Evolutionary conservation across 2,113 vertebrate genomes (phyloP).

Genomic region (Telmatochromis bifrenatus): DNA sequence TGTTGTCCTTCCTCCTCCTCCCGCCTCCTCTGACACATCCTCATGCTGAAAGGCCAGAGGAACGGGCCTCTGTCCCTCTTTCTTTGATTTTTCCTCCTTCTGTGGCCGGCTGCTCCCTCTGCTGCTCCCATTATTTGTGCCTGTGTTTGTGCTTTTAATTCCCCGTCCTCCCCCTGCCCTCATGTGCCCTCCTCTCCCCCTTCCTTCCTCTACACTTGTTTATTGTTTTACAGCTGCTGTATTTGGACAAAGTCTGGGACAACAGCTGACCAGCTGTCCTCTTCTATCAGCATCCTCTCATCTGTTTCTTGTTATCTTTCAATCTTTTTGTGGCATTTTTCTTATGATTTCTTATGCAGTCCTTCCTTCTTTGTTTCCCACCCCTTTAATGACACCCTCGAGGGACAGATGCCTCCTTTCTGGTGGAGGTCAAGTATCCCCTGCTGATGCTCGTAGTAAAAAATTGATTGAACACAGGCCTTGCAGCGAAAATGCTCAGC

Average conservation of each 20-base stretch:
- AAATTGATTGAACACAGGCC: not conserved
- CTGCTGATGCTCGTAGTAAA: not conserved
- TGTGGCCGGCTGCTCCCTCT: not conserved
- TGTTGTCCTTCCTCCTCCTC: not conserved
- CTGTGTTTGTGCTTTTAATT: not conserved
- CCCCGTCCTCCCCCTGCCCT: not conserved
- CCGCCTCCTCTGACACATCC: not conserved
- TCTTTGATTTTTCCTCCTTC: not conserved
- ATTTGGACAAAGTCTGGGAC: constrained; percentile 2
- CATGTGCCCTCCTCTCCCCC: not conserved
- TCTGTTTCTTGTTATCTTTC: not conserved
- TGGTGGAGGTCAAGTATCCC: not conserved
- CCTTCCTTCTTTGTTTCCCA: not conserved
- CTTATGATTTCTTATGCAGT: not conserved
- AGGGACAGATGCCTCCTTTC: not conserved
- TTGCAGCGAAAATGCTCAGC: not conserved
- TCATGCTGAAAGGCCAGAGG: not conserved
- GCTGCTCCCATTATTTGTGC: not conserved
- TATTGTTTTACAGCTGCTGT: constrained; percentile 41
- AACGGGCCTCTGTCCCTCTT: not conserved
- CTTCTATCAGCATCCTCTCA: not conserved
- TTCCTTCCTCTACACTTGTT: not conserved
- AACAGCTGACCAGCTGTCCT: constrained; percentile 14
- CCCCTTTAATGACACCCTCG: not conserved
- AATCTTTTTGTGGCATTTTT: not conserved